Evolutionary conservation across 1,140 invertebrate genomes (phyloP).

Genomic region (Pogonognathellus flavescens): DNA sequence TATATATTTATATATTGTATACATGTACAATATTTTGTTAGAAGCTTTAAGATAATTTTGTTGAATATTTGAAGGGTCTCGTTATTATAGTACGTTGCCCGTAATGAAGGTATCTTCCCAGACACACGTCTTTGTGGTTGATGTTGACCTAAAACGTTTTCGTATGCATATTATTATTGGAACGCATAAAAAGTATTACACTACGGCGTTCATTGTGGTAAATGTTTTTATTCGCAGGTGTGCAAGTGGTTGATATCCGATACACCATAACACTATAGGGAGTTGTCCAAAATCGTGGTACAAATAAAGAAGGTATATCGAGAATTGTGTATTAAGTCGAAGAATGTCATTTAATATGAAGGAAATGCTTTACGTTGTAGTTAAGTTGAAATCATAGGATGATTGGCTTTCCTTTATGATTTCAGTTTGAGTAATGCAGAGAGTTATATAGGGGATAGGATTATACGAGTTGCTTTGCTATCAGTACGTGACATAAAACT

Average conservation of each 20-base stretch:
- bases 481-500: conserved; percentile 11
- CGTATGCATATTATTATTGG: neutral
- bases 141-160: neutral
- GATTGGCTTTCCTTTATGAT: neutral
- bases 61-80: too few species aligned
- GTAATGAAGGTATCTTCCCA: neutral
- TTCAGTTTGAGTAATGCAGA: neutral
- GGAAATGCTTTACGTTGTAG: neutral
- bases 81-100: neutral
- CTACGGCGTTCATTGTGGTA: neutral
- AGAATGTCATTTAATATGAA: conserved; percentile 29
- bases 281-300: neutral
- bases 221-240: conserved; percentile 30
- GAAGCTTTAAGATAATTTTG: too few species aligned
- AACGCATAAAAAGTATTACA: neutral
- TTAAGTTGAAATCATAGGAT: neutral
- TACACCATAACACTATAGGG: too few species aligned
- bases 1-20: too few species aligned
- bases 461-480: neutral
- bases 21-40: too few species aligned
- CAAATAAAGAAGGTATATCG: neutral
- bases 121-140: neutral
- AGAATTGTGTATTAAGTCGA: neutral
- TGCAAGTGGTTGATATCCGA: neutral
- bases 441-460: neutral